phyloP scores from a whole-genome alignment of 2,888 invertebrate genomes.

The Hesperia comma region DNA sequence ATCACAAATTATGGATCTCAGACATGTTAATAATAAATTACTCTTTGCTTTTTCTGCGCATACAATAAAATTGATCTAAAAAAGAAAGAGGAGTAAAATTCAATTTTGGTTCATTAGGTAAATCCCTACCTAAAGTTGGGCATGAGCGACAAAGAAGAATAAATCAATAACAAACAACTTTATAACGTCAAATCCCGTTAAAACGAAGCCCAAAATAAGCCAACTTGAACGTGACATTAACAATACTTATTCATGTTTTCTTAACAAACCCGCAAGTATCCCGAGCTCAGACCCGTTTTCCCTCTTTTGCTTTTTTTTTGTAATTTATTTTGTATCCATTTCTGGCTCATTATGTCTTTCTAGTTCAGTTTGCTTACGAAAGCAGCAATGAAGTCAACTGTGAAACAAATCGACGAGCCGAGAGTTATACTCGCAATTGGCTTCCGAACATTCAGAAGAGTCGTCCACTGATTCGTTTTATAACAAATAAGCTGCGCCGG shows the following conservation, averaged over 20 bases:
- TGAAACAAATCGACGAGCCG: neutral
- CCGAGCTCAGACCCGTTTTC: neutral
- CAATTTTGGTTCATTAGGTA: no score
- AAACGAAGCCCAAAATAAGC: neutral
- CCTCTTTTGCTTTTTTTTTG: neutral
- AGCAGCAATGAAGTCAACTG: neutral
- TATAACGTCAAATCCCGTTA: neutral
- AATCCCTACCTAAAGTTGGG: no score
- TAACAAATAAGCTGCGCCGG: no score
- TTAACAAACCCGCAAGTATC: neutral
- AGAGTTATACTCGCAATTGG: no score
- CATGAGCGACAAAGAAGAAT: no score
- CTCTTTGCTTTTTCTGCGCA: no score
- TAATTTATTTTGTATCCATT: constrained; percentile 1
- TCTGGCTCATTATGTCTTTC: neutral
- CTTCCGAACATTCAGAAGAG: neutral
- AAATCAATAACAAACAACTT: no score
- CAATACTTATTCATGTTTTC: neutral
- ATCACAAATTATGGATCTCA: no score
- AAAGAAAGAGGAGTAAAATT: no score
- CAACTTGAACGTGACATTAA: neutral
- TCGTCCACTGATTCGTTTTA: neutral
- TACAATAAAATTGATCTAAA: no score
- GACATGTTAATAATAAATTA: no score
- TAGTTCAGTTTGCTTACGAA: neutral